Conservation (phyloP, 2,113 vertebrate species). For the Myrmophylax atrothorax region DNA sequence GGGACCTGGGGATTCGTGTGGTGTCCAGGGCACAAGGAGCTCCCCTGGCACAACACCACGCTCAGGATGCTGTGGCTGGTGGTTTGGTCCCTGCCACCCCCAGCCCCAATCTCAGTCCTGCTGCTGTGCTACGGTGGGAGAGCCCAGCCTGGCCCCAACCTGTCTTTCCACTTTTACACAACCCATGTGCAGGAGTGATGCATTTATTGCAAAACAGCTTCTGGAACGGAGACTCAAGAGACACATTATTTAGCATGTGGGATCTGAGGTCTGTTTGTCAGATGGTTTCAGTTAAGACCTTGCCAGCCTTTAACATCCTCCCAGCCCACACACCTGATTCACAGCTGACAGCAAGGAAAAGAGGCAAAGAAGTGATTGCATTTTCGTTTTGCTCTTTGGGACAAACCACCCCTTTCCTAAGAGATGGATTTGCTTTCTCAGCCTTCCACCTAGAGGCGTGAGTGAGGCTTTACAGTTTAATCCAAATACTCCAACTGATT, state of each 20-base stretch:
- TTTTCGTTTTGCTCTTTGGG: not conserved
- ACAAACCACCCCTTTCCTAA: not conserved
- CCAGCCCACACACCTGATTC: conserved; percentile 20
- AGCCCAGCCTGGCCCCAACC: not conserved
- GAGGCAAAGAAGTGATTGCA: not conserved
- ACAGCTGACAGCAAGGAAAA: not conserved
- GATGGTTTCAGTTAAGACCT: not conserved
- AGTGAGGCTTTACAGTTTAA: not conserved
- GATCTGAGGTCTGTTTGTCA: conserved; percentile 21
- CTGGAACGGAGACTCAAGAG: not conserved
- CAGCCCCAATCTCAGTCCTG: not conserved
- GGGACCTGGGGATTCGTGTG: accelerated
- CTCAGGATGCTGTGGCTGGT: accelerated
- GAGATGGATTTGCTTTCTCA: not conserved
- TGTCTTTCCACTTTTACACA: conserved; percentile 63
- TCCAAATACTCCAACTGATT: no score
- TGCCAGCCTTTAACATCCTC: not conserved
- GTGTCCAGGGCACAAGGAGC: no score
- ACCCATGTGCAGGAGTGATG: not conserved
- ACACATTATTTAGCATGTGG: not conserved
- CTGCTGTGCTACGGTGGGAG: accelerated
- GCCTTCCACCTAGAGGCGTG: conserved; percentile 20
- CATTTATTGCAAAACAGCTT: conserved; percentile 34
- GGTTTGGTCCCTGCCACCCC: not conserved
- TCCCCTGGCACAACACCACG: accelerated